Evolutionary conservation across 2,113 vertebrate genomes (phyloP).

Genomic region (Ceratotherium simum): DNA sequence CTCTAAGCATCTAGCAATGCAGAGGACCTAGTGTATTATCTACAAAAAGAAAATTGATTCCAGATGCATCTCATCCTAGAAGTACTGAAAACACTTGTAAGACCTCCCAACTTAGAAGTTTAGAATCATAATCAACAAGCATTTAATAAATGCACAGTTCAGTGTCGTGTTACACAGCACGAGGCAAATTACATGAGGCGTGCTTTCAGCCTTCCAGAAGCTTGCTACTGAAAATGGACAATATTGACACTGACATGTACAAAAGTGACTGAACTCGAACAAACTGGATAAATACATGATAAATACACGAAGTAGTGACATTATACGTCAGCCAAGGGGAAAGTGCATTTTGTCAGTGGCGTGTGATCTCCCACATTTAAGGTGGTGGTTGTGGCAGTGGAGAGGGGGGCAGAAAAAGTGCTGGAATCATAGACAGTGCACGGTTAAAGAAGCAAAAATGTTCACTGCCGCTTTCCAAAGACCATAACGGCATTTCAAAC

Average conservation of each 20-base stretch:
- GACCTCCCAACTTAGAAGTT: neutral
- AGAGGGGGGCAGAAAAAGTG: neutral
- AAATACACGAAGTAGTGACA: neutral
- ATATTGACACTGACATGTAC: neutral
- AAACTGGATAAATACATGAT: neutral
- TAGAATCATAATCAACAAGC: neutral
- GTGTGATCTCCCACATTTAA: neutral
- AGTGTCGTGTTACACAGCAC: neutral
- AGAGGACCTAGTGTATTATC: neutral
- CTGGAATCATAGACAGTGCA: neutral
- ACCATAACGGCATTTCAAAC: neutral
- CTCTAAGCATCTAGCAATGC: neutral
- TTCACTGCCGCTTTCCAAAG: neutral
- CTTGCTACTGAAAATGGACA: conserved; percentile 12
- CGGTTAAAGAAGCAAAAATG: neutral
- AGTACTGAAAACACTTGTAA: neutral
- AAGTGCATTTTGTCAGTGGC: neutral
- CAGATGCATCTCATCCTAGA: neutral
- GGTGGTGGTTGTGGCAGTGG: neutral
- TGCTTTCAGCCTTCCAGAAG: neutral
- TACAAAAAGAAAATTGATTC: neutral
- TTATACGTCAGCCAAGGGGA: neutral
- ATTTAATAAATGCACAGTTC: neutral
- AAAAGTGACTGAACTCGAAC: neutral
- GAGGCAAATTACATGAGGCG: neutral